phyloP scores from a whole-genome alignment of 2,888 invertebrate species.

The Philhelius pedissequus region DNA sequence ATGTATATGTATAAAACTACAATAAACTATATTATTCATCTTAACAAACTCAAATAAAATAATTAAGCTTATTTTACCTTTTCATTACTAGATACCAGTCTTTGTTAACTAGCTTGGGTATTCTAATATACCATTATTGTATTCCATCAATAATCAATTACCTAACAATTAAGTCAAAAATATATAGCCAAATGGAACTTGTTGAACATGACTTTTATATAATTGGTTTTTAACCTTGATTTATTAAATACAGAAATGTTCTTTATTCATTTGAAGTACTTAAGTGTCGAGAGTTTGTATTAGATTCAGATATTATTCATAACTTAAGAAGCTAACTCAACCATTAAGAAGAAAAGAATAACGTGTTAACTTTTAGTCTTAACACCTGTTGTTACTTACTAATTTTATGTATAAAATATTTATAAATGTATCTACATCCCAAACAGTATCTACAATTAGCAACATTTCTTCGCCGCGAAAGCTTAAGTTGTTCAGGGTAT shows the following conservation, averaged over 20 bases:
- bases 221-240: background rate
- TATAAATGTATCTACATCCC: no score
- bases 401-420: no score
- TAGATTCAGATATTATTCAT: background rate
- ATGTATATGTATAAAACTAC: no score
- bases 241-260: background rate
- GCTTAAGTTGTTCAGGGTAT: no score
- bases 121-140: background rate
- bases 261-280: background rate
- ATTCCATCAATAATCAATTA: background rate
- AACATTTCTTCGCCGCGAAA: background rate
- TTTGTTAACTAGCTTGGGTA: background rate
- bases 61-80: no score
- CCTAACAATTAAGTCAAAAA: background rate
- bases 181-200: background rate
- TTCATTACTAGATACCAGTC: no score
- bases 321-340: background rate
- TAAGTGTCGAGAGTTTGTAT: background rate
- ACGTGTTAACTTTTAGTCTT: background rate
- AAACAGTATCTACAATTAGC: background rate
- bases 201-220: background rate
- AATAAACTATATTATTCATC: no score
- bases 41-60: no score
- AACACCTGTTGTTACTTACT: background rate
- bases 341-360: background rate